Base-by-base conservation (phyloP, 2,113 vertebrate genomes). In the Trematomus loennbergii region DNA sequence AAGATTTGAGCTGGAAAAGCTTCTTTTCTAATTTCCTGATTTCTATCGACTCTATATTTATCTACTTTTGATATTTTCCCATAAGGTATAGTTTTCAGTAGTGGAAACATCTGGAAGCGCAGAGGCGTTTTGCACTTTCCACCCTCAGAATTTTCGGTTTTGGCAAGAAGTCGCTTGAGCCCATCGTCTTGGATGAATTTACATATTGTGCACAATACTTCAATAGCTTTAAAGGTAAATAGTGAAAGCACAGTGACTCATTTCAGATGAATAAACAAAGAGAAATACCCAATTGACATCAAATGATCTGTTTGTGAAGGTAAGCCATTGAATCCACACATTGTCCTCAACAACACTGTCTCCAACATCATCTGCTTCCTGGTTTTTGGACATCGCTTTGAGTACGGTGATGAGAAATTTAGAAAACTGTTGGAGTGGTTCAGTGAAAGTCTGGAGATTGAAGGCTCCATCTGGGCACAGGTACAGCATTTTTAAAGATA, bases 361-460 rank as follows among this genome's bases (percentile, higher is more conserved):
- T 95, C 95, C 0, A 97, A 96, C 75, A 92, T 97, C 72, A 97
- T 97, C 89, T 96, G 94, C 64, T 94, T 90, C 9, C 79, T 97
- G 91, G 94, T 95, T 61, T 97, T 96, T 66, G 96, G 96, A 16
- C 88, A 89, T 40, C 93, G 95, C 72, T 97, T 96, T 3, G 94
- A 97, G 7, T 96, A 97, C 54, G 48, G 84, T 2, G 94, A 96
- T 71, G 67, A 54, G 53, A 55, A 40, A 49, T 96, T 96, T 83
- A 88, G 82, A 72, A 92, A 94, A 45, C 60, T 97, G 36, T 7
- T 36, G 36, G 5, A 36, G 46, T 73, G 86, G 0, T 65, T 95
- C 50, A 92, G 92, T 29, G 83, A 93, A 55, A 73, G 15, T 0
- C 3, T 88, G 0, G 40, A 69, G n/a, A 76, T 95, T 46, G 72